Evolutionary conservation across 2,888 invertebrate species (phyloP).

Genomic region (Chironomus tentans): DNA sequence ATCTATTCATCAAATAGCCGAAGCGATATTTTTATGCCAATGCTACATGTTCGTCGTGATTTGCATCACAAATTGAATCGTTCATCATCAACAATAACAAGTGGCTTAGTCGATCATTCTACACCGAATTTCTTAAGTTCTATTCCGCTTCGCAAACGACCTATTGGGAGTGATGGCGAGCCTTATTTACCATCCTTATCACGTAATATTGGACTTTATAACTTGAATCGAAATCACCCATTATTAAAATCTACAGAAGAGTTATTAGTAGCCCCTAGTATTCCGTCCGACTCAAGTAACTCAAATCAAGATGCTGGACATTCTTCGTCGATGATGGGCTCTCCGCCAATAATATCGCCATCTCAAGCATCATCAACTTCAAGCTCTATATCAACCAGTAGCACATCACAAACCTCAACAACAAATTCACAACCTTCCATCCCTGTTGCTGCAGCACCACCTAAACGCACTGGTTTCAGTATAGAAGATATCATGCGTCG

Average conservation of each 20-base stretch:
- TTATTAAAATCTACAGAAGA: conserved; percentile 30
- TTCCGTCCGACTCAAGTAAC: conserved; percentile 29
- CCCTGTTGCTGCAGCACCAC: conserved; percentile 45
- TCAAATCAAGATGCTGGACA: conserved; percentile 29
- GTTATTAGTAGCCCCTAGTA: conserved; percentile 29
- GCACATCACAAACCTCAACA: neutral
- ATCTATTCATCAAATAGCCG: conserved; percentile 32
- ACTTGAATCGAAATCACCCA: conserved; percentile 33
- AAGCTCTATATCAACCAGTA: conserved; percentile 38
- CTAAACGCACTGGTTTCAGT: conserved; percentile 75
- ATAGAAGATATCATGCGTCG: conserved; percentile 88
- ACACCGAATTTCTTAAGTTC: conserved; percentile 41
- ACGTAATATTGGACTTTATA: conserved; percentile 16
- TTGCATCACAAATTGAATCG: conserved; percentile 48
- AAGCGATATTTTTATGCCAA: conserved; percentile 44
- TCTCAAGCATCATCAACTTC: conserved; percentile 39
- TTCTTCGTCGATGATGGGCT: conserved; percentile 7
- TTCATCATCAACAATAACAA: conserved; percentile 32
- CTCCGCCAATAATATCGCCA: conserved; percentile 28
- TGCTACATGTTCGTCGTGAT: conserved; percentile 68
- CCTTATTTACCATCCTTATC: conserved; percentile 30
- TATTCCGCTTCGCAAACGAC: conserved; percentile 39
- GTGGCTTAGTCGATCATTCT: conserved; percentile 35
- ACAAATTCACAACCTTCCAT: conserved; percentile 33
- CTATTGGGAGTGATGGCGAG: conserved; percentile 35